Conservation (phyloP, 2,113 vertebrate genomes). For the Ahaetulla prasina region DNA sequence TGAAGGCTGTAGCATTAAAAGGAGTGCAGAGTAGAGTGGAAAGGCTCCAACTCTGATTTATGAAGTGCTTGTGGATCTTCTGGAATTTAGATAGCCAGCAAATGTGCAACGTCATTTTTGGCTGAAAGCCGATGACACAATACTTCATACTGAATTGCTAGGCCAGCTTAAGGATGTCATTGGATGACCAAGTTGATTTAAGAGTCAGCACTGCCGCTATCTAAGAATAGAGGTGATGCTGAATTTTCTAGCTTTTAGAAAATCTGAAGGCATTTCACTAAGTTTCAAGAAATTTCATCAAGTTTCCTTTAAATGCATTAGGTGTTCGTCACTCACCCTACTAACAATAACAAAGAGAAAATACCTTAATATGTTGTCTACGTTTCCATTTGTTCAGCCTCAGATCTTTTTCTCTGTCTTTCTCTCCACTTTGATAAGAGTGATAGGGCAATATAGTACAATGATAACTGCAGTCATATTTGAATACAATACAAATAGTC, state of each 20-base stretch:
- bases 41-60: not conserved
- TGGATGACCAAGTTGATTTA: not conserved
- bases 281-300: not conserved
- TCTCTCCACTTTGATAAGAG: not conserved
- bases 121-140: not conserved
- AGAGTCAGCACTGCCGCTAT: not conserved
- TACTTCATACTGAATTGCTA: conserved; percentile 30
- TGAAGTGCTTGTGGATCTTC: not conserved
- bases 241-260: not conserved
- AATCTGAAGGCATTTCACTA: rapidly evolving
- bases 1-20: not conserved
- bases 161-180: conserved; percentile 13
- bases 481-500: not conserved
- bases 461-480: not conserved
- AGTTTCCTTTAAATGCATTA: rapidly evolving
- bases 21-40: not conserved
- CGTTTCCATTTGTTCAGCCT: not conserved
- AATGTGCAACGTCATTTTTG: conserved; percentile 15
- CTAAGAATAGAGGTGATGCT: conserved; percentile 2
- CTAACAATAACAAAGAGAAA: not conserved
- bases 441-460: not conserved
- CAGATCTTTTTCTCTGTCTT: not conserved
- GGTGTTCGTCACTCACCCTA: not conserved
- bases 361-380: not conserved
- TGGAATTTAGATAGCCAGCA: conserved; percentile 23